Base-by-base conservation (phyloP, 2,888 invertebrate species). In the Drosophila limbata region DNA sequence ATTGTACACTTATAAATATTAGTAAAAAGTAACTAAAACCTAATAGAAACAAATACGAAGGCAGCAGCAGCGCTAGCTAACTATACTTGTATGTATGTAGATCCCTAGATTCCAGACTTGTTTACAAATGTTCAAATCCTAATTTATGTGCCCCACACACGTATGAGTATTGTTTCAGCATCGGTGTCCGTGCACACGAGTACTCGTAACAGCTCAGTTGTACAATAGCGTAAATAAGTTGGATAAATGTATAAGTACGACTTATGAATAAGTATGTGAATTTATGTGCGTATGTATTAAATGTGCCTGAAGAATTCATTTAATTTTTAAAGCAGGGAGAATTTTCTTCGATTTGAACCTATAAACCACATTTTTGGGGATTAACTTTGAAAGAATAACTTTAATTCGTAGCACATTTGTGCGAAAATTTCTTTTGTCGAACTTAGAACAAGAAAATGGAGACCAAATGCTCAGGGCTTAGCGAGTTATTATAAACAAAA, bases 391-490 rank as follows among this genome's bases (percentile, higher is more conserved):
- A 59, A 28, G 55, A 52, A 64, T 33, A 44, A 55, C 55, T 55
- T 55, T 59, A 40, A 69, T 84, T 76, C 75, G 63, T 60, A 52
- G 63, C 61, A 67, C 52, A 44, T 62, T 55, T 31, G 61, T 75
- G 71, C 59, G 55, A 60, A 67, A 57, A 88, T 85, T 82, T 85
- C 69, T 79, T 84, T 77, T 82, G 86, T 77, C 83, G 81, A 87
- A 87, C 87, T 89, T 89, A 89, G 25, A 45, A 87, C 80, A 84
- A 73, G 74, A 77, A 84, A 81, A 82, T 87, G 85, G 81, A 88
- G 90, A 90, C 91, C 90, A 90, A 91, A 86, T 87, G 90, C 90
- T 90, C 90, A 90, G 90, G 90, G 86, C 85, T 88, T 87, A 87
- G 81, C 77, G 77, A 88, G 80, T 84, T 84, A 85, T 61, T 77